phyloP scores from a whole-genome alignment of 2,797 vertebrate species.

The Luscinia luscinia region DNA sequence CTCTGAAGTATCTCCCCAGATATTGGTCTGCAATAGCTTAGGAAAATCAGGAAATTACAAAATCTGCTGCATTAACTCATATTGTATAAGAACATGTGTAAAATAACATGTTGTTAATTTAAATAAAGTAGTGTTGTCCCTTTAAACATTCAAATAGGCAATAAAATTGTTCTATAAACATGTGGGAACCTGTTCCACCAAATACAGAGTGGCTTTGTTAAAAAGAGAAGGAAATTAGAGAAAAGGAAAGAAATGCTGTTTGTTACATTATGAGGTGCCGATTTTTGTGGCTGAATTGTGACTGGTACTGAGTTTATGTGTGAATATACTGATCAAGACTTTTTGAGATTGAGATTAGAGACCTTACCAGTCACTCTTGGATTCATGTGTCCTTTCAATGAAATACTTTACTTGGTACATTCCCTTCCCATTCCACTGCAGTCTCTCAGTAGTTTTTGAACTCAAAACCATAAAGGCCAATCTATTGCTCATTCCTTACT shows the following conservation, averaged over 20 bases:
- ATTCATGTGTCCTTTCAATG: background rate
- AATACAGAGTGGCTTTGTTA: conserved; percentile 30
- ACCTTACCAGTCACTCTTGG: background rate
- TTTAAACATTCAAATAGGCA: conserved; percentile 50
- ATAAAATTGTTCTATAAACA: conserved; percentile 43
- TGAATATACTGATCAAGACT: background rate
- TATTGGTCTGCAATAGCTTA: background rate
- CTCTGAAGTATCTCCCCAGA: background rate
- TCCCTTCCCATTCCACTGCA: background rate
- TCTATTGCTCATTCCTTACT: background rate
- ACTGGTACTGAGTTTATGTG: background rate
- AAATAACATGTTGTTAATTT: conserved; percentile 48
- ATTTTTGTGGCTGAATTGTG: background rate
- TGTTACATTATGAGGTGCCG: background rate
- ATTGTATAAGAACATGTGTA: conserved; percentile 9
- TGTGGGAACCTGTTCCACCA: conserved; percentile 15
- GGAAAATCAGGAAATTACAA: background rate
- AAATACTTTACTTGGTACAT: background rate
- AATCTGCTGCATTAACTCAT: background rate
- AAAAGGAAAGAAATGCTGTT: fast-evolving
- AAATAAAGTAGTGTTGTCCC: conserved; percentile 48
- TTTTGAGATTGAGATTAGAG: background rate
- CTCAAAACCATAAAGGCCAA: background rate
- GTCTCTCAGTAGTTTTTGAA: background rate
- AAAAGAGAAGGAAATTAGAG: background rate